These are phyloP conservation scores for Astur gentilis DNA, from an alignment of 2,113 vertebrate genomes.

Conservation along the genomic window DNA sequence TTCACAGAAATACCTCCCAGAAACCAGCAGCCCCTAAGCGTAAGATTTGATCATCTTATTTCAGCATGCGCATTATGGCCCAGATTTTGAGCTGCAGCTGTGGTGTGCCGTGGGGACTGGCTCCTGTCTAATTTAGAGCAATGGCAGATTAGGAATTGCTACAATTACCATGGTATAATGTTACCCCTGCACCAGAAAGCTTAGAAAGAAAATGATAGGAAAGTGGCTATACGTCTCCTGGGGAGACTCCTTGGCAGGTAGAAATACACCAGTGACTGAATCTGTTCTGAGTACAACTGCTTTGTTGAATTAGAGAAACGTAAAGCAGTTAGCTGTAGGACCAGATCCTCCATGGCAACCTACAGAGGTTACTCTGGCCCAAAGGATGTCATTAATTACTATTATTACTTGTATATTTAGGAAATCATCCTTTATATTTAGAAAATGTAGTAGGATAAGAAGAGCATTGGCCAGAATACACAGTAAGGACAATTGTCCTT, in stretches of 20 bases:
- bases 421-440: neutral
- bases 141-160: neutral
- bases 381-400: neutral
- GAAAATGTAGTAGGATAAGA: neutral
- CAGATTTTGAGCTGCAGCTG: neutral
- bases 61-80: neutral
- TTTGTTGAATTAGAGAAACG: neutral
- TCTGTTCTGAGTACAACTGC: neutral
- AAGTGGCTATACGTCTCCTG: neutral
- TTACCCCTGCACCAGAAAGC: neutral
- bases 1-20: neutral
- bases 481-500: neutral
- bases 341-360: neutral
- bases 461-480: neutral
- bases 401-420: neutral
- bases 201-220: neutral
- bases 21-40: neutral
- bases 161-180: neutral
- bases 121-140: neutral
- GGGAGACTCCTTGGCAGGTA: neutral
- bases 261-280: neutral
- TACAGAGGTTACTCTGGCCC: neutral
- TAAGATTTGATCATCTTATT: neutral
- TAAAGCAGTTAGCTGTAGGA: neutral
- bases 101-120: neutral